phyloP scores from a whole-genome alignment of 2,888 invertebrate genomes.

The Merodon equestris region DNA sequence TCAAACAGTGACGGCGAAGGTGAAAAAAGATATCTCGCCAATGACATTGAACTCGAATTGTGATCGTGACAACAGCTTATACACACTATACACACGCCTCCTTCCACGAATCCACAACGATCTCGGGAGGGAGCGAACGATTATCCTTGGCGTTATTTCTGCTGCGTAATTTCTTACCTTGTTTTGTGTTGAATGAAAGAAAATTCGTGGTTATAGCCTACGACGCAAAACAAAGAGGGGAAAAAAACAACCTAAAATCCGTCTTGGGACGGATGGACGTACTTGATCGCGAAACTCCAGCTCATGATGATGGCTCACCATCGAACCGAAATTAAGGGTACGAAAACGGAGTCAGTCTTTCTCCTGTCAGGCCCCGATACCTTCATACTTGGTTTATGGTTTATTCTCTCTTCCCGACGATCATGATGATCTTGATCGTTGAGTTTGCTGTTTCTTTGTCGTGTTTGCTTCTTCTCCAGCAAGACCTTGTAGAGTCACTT shows the following conservation, averaged over 20 bases:
- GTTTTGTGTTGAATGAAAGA: constrained; percentile 35
- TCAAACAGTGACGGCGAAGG: constrained; percentile 6
- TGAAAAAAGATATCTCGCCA: constrained; percentile 41
- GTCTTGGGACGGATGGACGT: constrained; percentile 36
- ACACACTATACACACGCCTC: constrained; percentile 27
- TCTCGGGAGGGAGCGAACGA: constrained; percentile 58
- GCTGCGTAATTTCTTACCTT: constrained; percentile 20
- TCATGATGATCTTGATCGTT: constrained; percentile 45
- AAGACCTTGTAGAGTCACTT: constrained; percentile 66
- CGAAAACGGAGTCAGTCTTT: constrained; percentile 18
- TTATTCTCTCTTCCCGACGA: constrained; percentile 43
- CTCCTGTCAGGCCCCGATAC: constrained; percentile 44
- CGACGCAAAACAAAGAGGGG: constrained; percentile 64
- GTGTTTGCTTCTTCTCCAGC: constrained; percentile 5
- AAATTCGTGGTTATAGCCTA: constrained; percentile 49
- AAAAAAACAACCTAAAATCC: too few species aligned
- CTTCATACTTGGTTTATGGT: constrained; percentile 23
- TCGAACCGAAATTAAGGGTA: too few species aligned
- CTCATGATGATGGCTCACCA: too few species aligned
- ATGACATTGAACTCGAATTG: constrained; percentile 68
- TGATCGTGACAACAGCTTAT: constrained; percentile 42
- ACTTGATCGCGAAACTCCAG: constrained; percentile 5
- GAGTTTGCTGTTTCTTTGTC: constrained; percentile 29
- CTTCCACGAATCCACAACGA: constrained; percentile 34
- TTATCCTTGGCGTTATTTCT: constrained; percentile 52